A percentile compares a stretch with the other conserved stretches of the same genome.
These are phyloP conservation scores for Yponomeuta evonymella DNA, from an alignment of 2,888 invertebrate genomes.

Conservation along the genomic window DNA sequence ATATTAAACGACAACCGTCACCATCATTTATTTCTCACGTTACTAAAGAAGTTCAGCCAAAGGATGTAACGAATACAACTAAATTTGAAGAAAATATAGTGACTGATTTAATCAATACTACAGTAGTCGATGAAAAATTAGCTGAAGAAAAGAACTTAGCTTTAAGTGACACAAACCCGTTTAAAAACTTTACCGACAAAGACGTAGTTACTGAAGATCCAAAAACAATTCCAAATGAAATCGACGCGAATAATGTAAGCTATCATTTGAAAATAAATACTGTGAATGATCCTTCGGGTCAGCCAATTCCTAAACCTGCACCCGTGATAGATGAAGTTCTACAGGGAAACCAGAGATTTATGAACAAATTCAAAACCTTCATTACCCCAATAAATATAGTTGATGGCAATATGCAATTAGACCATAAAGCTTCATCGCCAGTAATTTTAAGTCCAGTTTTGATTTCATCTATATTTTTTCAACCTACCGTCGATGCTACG, in stretches of 20 bases:
- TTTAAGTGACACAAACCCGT: not conserved
- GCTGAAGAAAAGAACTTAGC: not conserved
- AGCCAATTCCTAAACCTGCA: not conserved
- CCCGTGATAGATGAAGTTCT: not conserved
- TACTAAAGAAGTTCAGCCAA: not conserved
- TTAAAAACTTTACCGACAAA: not conserved
- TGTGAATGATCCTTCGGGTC: slow-evolving; percentile 35
- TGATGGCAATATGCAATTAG: slow-evolving; percentile 30
- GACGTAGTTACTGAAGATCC: not conserved
- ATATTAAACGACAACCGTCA: not conserved
- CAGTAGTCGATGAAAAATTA: not conserved
- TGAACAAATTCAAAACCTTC: slow-evolving; percentile 42
- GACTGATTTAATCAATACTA: not conserved
- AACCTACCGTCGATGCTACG: slow-evolving; percentile 28
- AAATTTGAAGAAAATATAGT: not conserved
- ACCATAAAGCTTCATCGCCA: slow-evolving; percentile 35
- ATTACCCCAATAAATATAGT: slow-evolving; percentile 50
- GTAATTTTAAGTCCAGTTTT: slow-evolving; percentile 60
- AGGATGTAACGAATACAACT: not conserved
- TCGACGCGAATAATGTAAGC: slow-evolving; percentile 35
- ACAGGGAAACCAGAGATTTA: slow-evolving; percentile 22
- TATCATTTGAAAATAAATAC: slow-evolving; percentile 66
- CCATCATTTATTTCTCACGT: not conserved
- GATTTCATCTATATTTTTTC: slow-evolving; percentile 54
- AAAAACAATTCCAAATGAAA: not conserved